These are phyloP conservation scores for Peromyscus eremicus DNA, from an alignment of 2,797 vertebrate genomes.

Conservation along the genomic window DNA sequence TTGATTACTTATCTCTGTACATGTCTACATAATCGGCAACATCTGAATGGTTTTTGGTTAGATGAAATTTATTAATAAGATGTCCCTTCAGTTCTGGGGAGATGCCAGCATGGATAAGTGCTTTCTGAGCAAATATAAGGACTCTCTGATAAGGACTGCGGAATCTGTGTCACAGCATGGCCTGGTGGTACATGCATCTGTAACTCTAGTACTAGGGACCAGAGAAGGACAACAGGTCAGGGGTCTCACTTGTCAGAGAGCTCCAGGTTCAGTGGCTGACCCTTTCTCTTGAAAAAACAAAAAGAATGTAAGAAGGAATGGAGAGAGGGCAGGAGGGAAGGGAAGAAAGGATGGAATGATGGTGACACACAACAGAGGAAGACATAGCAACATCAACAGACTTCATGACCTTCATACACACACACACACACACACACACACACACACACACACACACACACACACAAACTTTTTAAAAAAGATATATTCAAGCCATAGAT, in stretches of 20 bases:
- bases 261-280: neutral
- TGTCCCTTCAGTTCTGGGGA: neutral
- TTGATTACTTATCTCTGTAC: slow-evolving; percentile 18
- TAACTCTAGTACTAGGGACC: neutral
- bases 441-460: neutral
- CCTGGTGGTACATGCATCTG: neutral
- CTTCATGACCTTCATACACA: neutral
- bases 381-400: neutral
- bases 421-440: neutral
- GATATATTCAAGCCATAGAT: neutral
- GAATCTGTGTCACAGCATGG: neutral
- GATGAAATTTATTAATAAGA: neutral
- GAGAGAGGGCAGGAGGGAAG: neutral
- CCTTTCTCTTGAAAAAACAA: neutral
- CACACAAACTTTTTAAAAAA: neutral
- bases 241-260: neutral
- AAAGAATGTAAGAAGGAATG: neutral
- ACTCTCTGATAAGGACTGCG: neutral
- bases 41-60: neutral
- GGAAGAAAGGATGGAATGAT: neutral
- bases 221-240: neutral
- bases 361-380: neutral
- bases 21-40: slow-evolving; percentile 19
- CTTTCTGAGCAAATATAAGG: neutral
- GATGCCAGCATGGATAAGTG: neutral